These are phyloP conservation scores for Drosophila persimilis DNA, from an alignment of 1,140 invertebrate species.

Conservation along the genomic window DNA sequence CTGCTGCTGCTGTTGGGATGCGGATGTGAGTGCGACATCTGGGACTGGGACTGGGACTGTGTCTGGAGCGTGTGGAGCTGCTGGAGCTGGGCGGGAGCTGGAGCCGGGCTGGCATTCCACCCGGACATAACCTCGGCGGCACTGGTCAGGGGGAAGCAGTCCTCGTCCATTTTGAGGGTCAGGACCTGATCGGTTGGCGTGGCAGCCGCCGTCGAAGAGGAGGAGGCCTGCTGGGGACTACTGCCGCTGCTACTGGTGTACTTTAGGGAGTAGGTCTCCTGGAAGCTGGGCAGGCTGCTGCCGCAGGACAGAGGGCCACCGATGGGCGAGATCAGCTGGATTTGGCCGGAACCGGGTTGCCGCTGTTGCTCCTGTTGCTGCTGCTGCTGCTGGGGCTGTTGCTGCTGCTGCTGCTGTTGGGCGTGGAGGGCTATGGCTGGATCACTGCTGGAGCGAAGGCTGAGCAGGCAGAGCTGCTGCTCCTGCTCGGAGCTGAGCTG, in stretches of 20 bases:
- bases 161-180: constrained; percentile 91
- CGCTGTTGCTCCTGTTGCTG: constrained; percentile 44
- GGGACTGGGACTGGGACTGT: constrained; percentile 42
- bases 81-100: constrained; percentile 45
- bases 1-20: constrained; percentile 23
- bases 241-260: constrained; percentile 82
- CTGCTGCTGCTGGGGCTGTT: constrained; percentile 41
- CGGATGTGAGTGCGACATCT: constrained; percentile 33
- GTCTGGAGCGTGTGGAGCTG: constrained; percentile 62
- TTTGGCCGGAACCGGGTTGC: constrained; percentile 22
- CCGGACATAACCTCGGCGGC: constrained; percentile 84
- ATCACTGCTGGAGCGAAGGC: constrained; percentile 79
- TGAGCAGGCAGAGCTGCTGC: constrained; percentile 70
- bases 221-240: constrained; percentile 57
- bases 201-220: constrained; percentile 39
- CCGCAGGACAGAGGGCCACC: constrained; percentile 81
- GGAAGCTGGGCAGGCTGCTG: constrained; percentile 91
- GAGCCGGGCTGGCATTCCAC: constrained; percentile 53
- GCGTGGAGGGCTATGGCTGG: constrained; percentile 76
- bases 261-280: constrained; percentile 92
- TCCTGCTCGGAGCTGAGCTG: constrained; percentile 71
- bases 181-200: constrained; percentile 70
- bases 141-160: constrained; percentile 86
- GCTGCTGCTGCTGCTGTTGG: constrained; percentile 56
- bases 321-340: constrained; percentile 70